Evolutionary conservation across 2,888 invertebrate species (phyloP), one percentile per base, ranked within the genome.

Genomic region (Leptopilina syphax): DNA sequence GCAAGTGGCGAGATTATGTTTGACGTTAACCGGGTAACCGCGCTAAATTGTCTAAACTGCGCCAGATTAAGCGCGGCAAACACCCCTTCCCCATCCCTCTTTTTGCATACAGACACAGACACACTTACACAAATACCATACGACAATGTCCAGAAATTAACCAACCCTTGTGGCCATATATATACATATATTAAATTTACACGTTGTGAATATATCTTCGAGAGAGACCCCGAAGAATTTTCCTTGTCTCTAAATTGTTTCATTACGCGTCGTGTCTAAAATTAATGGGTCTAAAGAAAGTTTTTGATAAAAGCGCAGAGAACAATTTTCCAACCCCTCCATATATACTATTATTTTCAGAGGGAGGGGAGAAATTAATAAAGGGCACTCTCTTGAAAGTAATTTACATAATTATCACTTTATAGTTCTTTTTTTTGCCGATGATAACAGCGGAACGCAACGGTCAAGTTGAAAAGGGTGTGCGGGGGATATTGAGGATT

Each of bases 11-110:
- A 84, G 85, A 86, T 88, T 88, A 89, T 87, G 85, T 88, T 90
- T 89, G 88, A 90, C 89, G 87, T 87, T 88, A 89, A 90, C 88
- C 87, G 88, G 86, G 85, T 87, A 87, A 87, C 86, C 87, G 83
- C 87, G 87, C 87, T 89, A 87, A 90, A 90, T 90, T 88, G 88
- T 88, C 88, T 87, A 86, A 90, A 90, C 88, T 87, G 87, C 86
- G 83, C 85, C 86, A 86, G 88, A 89, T 89, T 90, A 89, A 87
- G 88, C 86, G 88, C 81, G 84, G 80, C 83, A 80, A 82, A 82
- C 82, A 80, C 34, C 34, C 34, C 34, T 3, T 4, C 34, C 34
- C 34, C 4, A 0, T 34, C 34, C 4, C 34, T 34, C 34, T 34
- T 34, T 34, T 34, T 34, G 34, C 34, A 34, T 34, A 34, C 34